A percentile compares a stretch with the other conserved stretches of the same genome.
Evolutionary conservation across 1,140 invertebrate genomes (phyloP).

Genomic region (Dolichoris vasculosae): DNA sequence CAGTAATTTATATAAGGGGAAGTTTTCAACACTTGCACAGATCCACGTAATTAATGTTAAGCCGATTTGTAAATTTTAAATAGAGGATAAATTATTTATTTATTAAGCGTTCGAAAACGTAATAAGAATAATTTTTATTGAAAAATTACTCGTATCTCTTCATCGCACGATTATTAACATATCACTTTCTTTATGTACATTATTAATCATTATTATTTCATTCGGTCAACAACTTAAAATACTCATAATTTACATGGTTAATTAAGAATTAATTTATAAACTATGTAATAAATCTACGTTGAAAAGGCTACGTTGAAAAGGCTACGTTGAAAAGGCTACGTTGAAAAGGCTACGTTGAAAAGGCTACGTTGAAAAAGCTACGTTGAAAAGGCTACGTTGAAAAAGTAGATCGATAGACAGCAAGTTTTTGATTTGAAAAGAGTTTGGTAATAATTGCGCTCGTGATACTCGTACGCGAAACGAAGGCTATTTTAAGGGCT

Average conservation of each 20-base stretch:
- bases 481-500: constrained; percentile 40
- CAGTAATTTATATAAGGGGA: constrained; percentile 3
- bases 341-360: too few relatives aligned
- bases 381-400: too few relatives aligned
- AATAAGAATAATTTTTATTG: background rate
- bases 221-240: constrained; percentile 24
- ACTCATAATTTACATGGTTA: constrained; percentile 35
- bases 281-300: constrained; percentile 2
- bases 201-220: constrained; percentile 10
- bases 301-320: too few relatives aligned
- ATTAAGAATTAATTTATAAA: constrained; percentile 17
- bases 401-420: too few relatives aligned
- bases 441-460: constrained; percentile 36
- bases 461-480: constrained; percentile 39
- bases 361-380: too few relatives aligned
- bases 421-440: background rate
- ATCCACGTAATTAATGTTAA: background rate
- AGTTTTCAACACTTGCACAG: background rate
- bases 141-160: background rate
- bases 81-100: background rate
- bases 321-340: too few relatives aligned
- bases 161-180: background rate
- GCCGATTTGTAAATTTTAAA: background rate
- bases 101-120: background rate
- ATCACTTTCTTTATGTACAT: constrained; percentile 8